Evolutionary conservation across 2,888 invertebrate species (phyloP), one percentile per base, ranked within the genome.

Genomic region (Norana najaformis): DNA sequence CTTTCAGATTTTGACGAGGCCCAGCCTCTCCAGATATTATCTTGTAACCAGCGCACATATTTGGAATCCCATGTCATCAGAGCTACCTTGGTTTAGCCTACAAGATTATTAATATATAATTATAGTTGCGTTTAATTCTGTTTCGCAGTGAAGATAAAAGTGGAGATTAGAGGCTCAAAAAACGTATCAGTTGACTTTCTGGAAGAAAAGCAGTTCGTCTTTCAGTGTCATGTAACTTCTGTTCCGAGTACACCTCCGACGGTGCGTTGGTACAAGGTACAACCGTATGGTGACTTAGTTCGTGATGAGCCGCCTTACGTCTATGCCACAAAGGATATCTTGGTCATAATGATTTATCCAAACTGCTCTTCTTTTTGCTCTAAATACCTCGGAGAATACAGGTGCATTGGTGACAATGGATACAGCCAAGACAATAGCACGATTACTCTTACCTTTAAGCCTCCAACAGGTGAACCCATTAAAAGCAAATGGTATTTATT

Each of bases 181-280:
- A 69, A 69, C n/a, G 30, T 69, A 3, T 1, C n/a, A n/a, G 69
- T 69, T 8, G 69, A 69, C 11, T 69, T 69, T 69, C 69, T 30
- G 30, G 69, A 69, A n/a, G 69, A 69, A n/a, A 69, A 69, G 69
- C 69, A 69, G n/a, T 69, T 69, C 69, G 69, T 69, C 69, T 69
- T 69, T 69, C 69, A 69, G 8, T 69, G 69, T 16, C 30, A n/a
- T n/a, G n/a, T n/a, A n/a, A 69, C 69, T 69, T 69, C 30, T 69
- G 69, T n/a, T 69, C 69, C 69, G 8, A 69, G 69, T 13, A 69
- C 30, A 69, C 69, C 69, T 69, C 0, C 69, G n/a, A 69, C 69
- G 30, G 69, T 69, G 69, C 2, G n/a, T 2, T 69, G 69, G 69
- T 69, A 69, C n/a, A 69, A 69, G n/a, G n/a, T n/a, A 69, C 30